Evolutionary conservation across 2,113 vertebrate genomes (phyloP).

Genomic region (Rhodinocichla rosea): DNA sequence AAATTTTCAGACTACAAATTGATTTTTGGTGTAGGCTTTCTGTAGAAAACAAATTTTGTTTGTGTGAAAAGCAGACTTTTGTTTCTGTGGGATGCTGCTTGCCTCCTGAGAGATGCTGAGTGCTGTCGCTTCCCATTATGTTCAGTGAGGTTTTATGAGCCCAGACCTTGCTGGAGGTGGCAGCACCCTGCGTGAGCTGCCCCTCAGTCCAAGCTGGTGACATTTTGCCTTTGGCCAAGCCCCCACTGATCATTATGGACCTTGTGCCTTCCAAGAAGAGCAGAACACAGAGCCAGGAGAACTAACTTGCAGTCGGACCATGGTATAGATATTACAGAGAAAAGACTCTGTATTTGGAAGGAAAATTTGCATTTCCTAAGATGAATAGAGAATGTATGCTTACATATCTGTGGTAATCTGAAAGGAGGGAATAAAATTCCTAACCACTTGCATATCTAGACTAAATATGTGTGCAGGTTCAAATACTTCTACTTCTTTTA

Average conservation of each 20-base stretch:
- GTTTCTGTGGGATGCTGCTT: background rate
- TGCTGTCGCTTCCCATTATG: background rate
- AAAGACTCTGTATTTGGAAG: background rate
- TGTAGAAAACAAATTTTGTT: background rate
- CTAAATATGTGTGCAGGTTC: background rate
- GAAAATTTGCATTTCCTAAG: background rate
- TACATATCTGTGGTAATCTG: background rate
- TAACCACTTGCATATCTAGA: background rate
- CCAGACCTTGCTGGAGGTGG: background rate
- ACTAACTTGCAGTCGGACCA: background rate
- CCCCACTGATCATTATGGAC: background rate
- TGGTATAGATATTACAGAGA: background rate
- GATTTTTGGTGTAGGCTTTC: background rate
- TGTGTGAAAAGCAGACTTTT: background rate
- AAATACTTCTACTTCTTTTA: background rate
- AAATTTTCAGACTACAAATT: background rate
- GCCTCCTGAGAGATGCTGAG: background rate
- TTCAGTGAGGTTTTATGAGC: background rate
- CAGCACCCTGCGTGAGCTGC: fast-evolving
- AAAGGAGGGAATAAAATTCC: background rate
- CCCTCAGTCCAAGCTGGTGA: background rate
- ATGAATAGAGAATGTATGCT: background rate
- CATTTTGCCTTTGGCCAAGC: background rate
- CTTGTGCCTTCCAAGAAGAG: background rate
- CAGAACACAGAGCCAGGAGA: background rate